Percentiles rank a stretch among this genome's conserved stretches.
phyloP scores from a whole-genome alignment of 2,797 vertebrate species.

The Lates japonicus region DNA sequence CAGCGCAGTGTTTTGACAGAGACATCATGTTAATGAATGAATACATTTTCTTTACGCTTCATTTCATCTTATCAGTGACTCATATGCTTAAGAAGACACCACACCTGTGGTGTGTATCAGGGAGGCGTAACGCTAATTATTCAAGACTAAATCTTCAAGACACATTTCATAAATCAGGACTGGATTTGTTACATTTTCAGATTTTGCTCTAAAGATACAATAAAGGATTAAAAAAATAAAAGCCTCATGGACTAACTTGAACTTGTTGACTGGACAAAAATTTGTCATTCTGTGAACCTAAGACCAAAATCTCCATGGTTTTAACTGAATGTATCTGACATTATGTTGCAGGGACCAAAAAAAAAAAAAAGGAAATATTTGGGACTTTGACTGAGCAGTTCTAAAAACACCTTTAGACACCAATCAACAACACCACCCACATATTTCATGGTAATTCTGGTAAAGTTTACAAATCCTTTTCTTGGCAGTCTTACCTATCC shows the following conservation, averaged over 20 bases:
- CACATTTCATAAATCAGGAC: constrained; percentile 20
- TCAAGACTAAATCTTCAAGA: constrained; percentile 8
- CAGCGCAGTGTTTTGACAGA: constrained; percentile 29
- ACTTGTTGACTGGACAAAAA: not conserved
- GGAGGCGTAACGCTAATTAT: constrained; percentile 19
- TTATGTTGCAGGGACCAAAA: not conserved
- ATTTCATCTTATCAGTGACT: constrained; percentile 53
- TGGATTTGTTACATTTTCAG: not conserved
- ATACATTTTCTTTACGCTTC: constrained; percentile 40
- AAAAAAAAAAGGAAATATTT: not conserved
- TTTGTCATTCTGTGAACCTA: not conserved
- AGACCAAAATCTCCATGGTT: not conserved
- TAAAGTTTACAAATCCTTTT: not conserved
- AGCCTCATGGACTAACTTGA: not conserved
- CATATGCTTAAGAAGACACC: not conserved
- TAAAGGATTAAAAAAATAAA: not conserved
- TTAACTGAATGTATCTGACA: not conserved
- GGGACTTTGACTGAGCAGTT: not conserved
- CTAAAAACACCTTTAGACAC: too few species aligned
- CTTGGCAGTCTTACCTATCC: constrained; percentile 87
- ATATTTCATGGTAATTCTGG: not conserved
- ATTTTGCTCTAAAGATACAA: not conserved
- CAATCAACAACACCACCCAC: too few species aligned
- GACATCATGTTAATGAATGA: constrained; percentile 52
- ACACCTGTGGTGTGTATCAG: constrained; percentile 28